Conservation (phyloP, 2,113 vertebrate species). For the Amia ocellicauda region DNA sequence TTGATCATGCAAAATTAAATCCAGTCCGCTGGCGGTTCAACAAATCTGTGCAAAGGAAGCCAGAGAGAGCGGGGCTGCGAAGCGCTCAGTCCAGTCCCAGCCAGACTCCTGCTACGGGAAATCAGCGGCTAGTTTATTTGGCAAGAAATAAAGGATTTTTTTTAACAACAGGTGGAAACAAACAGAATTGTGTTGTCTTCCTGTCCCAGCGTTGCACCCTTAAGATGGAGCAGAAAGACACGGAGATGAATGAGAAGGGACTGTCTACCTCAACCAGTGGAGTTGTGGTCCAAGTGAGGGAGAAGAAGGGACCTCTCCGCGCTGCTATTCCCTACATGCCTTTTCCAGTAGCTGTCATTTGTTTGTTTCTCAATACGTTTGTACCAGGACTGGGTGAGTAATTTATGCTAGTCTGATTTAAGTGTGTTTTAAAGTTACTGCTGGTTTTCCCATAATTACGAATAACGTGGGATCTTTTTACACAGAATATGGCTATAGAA, state of each 20-base stretch:
- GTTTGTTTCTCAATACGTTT: conserved; percentile 95
- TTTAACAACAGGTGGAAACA: conserved; percentile 1
- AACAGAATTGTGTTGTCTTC: background rate
- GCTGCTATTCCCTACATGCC: conserved; percentile 96
- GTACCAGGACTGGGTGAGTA: conserved; percentile 91
- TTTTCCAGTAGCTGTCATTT: conserved; percentile 90
- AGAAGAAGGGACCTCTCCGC: conserved; percentile 90
- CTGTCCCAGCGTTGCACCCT: conserved; percentile 3
- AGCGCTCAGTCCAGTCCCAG: conserved; percentile 24
- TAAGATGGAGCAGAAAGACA: conserved; percentile 54
- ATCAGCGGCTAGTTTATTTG: no score
- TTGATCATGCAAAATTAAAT: conserved; percentile 21
- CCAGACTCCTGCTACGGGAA: no score
- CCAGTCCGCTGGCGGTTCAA: conserved; percentile 17
- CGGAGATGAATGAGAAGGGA: conserved; percentile 44
- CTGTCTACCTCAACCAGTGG: conserved; percentile 71
- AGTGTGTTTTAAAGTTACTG: no score
- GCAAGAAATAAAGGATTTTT: background rate
- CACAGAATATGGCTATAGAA: no score
- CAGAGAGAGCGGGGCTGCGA: conserved; percentile 13
- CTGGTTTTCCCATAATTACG: no score
- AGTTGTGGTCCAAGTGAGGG: conserved; percentile 90
- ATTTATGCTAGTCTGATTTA: no score
- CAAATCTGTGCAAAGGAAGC: conserved; percentile 19
- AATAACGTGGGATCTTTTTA: no score